These are phyloP conservation scores for Lypha dubia DNA, from an alignment of 2,888 invertebrate genomes.

Conservation along the genomic window DNA sequence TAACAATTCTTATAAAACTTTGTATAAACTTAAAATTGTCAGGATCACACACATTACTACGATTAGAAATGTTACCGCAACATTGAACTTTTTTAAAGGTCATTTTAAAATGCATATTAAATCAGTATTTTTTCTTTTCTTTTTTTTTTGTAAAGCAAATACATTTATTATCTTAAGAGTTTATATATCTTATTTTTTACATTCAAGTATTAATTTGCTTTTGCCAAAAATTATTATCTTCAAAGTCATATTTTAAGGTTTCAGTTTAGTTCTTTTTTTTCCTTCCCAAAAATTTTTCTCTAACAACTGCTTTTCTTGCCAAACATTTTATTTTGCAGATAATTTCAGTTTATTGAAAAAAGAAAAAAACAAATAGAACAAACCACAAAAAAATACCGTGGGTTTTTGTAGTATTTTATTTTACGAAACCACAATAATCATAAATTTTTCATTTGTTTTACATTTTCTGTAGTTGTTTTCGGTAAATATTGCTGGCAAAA, in stretches of 20 bases:
- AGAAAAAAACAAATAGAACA: not conserved
- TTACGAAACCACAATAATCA: slow-evolving; percentile 57
- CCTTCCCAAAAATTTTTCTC: not conserved
- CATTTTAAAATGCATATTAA: not conserved
- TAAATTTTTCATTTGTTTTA: slow-evolving; percentile 60
- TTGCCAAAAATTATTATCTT: slow-evolving; percentile 37
- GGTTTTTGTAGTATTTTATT: slow-evolving; percentile 22
- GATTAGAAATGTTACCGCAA: too few relatives aligned
- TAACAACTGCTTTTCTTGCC: not conserved
- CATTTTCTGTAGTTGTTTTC: not conserved
- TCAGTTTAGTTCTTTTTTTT: not conserved
- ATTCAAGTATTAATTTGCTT: not conserved
- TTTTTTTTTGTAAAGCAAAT: not conserved
- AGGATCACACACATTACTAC: too few relatives aligned
- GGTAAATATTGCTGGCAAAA: slow-evolving; percentile 44
- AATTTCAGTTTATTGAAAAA: slow-evolving; percentile 9
- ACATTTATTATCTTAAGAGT: not conserved
- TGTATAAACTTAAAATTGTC: too few relatives aligned
- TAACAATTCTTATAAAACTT: too few relatives aligned
- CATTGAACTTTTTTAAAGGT: too few relatives aligned
- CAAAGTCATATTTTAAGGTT: slow-evolving; percentile 17
- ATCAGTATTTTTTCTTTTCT: not conserved
- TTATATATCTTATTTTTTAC: not conserved
- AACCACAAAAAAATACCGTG: slow-evolving; percentile 35
- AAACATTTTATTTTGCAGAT: slow-evolving; percentile 42